phyloP scores from a whole-genome alignment of 2,113 vertebrate species.

The Eurystomus gularis region DNA sequence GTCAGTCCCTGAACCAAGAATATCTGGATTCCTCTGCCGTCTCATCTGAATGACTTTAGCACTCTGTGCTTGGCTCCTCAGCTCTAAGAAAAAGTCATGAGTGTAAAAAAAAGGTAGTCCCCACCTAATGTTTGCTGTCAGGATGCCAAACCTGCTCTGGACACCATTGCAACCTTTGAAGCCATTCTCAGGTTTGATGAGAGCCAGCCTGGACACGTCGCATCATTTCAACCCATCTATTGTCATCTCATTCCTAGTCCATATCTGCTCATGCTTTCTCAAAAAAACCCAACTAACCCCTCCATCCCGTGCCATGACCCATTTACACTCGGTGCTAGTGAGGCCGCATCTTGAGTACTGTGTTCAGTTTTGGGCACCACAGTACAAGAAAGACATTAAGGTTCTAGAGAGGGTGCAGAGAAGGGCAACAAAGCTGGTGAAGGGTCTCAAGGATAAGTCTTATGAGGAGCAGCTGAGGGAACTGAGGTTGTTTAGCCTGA shows the following conservation, averaged over 20 bases:
- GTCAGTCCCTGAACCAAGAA: not conserved
- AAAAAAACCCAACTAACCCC: not conserved
- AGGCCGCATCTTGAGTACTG: no score
- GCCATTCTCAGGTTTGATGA: not conserved
- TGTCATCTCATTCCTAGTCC: not conserved
- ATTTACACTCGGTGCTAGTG: no score
- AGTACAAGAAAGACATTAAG: no score
- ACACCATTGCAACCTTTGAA: not conserved
- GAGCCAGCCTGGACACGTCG: not conserved
- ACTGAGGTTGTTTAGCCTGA: no score
- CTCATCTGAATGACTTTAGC: not conserved
- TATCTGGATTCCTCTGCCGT: not conserved
- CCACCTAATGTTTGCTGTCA: not conserved
- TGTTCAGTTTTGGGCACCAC: no score
- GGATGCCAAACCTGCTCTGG: not conserved
- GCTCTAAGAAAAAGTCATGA: not conserved
- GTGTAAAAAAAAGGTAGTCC: accelerated
- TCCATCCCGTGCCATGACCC: not conserved
- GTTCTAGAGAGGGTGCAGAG: no score
- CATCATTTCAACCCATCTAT: not conserved
- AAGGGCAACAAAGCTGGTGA: no score
- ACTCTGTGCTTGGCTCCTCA: not conserved
- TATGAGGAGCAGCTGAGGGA: no score
- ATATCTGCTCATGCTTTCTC: not conserved
- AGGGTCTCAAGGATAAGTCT: no score